Evolutionary conservation across 53 echinoderm and acorn worm species (phyloP).

Genomic region (Stichopus horrens): DNA sequence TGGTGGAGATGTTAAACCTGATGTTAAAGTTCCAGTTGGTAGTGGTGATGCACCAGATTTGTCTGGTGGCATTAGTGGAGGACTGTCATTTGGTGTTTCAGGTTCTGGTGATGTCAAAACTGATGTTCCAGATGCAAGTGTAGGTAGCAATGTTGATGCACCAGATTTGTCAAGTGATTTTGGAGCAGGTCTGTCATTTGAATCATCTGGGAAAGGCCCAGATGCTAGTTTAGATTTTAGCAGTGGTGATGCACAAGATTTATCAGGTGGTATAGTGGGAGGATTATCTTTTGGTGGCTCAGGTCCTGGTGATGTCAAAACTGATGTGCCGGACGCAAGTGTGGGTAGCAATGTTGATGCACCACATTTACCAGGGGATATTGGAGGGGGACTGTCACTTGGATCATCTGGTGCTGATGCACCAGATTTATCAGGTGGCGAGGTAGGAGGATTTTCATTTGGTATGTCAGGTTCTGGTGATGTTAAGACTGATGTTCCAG

Average conservation of each 20-base stretch:
- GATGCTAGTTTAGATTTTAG: neutral
- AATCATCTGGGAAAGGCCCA: neutral
- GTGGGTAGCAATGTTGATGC: neutral
- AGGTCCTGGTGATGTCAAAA: neutral
- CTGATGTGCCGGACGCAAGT: neutral
- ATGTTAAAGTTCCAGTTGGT: conserved; percentile 14
- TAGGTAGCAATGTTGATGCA: conserved; percentile 1
- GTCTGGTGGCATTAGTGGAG: conserved; percentile 29
- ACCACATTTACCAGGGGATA: neutral
- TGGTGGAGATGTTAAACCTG: conserved; percentile 28
- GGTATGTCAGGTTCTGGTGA: conserved; percentile 1
- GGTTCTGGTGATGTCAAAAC: neutral
- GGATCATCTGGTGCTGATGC: conserved; percentile 4
- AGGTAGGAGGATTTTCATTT: conserved; percentile 33
- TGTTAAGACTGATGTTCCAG: conserved; percentile 9
- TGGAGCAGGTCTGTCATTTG: neutral
- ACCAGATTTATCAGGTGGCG: conserved; percentile 17
- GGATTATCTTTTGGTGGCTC: conserved; percentile 10
- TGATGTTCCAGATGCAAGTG: neutral
- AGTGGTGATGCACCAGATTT: conserved; percentile 17
- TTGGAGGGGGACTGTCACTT: conserved; percentile 16
- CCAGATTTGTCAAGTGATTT: neutral
- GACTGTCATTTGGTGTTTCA: conserved; percentile 22
- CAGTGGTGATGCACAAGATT: neutral
- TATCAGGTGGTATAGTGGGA: neutral